These are phyloP conservation scores for Bambusicola thoracicus DNA, from an alignment of 2,113 vertebrate species.

Conservation along the genomic window DNA sequence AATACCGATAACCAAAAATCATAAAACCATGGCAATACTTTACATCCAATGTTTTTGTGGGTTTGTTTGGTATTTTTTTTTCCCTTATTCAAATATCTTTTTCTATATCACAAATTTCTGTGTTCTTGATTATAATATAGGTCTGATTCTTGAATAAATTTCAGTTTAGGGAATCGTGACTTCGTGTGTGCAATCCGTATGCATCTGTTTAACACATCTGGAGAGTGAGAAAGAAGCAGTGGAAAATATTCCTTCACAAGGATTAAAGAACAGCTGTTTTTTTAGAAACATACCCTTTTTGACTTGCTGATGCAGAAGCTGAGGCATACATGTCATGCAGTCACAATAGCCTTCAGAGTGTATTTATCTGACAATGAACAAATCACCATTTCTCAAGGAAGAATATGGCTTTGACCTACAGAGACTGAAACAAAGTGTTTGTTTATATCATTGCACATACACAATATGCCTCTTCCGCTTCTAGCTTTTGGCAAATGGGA, in stretches of 20 bases:
- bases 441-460: neutral
- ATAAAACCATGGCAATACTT: no score
- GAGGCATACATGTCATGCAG: neutral
- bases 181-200: neutral
- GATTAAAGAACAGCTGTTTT: neutral
- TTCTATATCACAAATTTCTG: neutral
- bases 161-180: neutral
- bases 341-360: neutral
- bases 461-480: neutral
- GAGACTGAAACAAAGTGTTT: neutral
- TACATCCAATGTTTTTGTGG: neutral
- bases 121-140: neutral
- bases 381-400: neutral
- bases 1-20: no score
- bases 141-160: neutral
- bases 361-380: constrained; percentile 9
- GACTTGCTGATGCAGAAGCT: constrained; percentile 18
- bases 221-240: neutral
- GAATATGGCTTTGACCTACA: neutral
- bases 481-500: neutral
- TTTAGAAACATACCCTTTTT: constrained; percentile 2
- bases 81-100: neutral
- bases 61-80: neutral
- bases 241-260: neutral
- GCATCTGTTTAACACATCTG: neutral